A percentile compares a stretch with the other conserved stretches of the same genome.
These are phyloP conservation scores for Tarsius wallacei DNA, from an alignment of 2,797 vertebrate species.

Conservation along the genomic window DNA sequence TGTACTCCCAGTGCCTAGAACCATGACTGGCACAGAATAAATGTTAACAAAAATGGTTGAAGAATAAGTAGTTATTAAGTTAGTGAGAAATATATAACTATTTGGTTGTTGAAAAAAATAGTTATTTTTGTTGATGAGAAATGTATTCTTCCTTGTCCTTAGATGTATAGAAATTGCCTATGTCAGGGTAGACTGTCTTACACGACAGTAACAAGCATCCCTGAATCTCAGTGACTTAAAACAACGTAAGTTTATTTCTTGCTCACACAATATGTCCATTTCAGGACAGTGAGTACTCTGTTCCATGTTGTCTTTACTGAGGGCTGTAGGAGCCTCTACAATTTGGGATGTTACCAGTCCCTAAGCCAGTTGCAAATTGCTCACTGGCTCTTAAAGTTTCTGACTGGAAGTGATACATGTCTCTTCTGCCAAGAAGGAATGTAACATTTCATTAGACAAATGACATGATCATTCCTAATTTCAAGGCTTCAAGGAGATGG, in stretches of 20 bases:
- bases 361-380: not conserved
- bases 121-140: not conserved
- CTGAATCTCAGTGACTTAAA: not conserved
- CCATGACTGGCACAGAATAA: not conserved
- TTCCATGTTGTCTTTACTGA: not conserved
- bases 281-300: not conserved
- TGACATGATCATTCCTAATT: not conserved
- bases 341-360: not conserved
- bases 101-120: not conserved
- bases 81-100: not conserved
- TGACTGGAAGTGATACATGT: not conserved
- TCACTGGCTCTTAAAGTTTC: not conserved
- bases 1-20: not conserved
- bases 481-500: not conserved
- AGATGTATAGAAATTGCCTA: not conserved
- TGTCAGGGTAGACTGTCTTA: not conserved
- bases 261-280: not conserved
- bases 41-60: not conserved
- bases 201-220: not conserved
- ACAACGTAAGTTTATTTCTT: not conserved
- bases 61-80: not conserved
- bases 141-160: not conserved
- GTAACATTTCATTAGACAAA: not conserved
- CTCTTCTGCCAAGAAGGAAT: not conserved
- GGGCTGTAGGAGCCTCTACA: not conserved